Evolutionary conservation across 2,797 vertebrate genomes (phyloP), one percentile per base, ranked within the genome.

Genomic region (Margarornis squamiger): DNA sequence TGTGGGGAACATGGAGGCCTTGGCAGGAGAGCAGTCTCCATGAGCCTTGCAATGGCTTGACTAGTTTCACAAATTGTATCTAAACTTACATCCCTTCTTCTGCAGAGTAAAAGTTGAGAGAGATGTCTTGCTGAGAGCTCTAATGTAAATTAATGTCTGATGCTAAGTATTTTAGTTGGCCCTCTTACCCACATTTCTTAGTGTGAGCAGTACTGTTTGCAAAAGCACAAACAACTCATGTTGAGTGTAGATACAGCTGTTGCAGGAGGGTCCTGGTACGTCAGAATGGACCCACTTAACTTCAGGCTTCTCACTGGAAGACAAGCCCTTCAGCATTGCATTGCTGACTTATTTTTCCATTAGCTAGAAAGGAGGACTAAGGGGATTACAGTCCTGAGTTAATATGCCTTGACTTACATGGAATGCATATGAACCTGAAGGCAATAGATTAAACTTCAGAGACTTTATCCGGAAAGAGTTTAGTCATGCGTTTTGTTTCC

Each of bases 191-290:
- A 1, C 7, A 20, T 90, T 88, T 93, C 61, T 81, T 75, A 14
- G 17, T 24, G 49, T 46, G 68, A 54, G 49, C 49, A 86, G 58
- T 54, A 41, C 45, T 65, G 39, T 76, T 88, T 84, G 63, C 86
- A 92, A 86, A 88, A 95, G 67, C 19, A 57, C 71, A 76, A 92
- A 81, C 86, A 93, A 2, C 43, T 88, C 49, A 14, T 6, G 22
- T 73, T 38, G 54, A 78, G 34, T 61, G 61, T 61, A 62, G 81
- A 59, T 89, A 32, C 82, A 92, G 82, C 79, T 93, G 79, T 80
- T 74, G 72, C 58, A 51, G 32, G 41, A 48, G 23, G 38, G 70
- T 76, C 51, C 84, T 79, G 57, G 8, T 55, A 8, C 3, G 5
- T 84, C 49, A 51, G 39, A 72, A n/a, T 30, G 78, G 32, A 36